Base-by-base conservation (phyloP, 37 sponge, comb jelly and placozoan genomes). In the Hormiphora californensis region DNA sequence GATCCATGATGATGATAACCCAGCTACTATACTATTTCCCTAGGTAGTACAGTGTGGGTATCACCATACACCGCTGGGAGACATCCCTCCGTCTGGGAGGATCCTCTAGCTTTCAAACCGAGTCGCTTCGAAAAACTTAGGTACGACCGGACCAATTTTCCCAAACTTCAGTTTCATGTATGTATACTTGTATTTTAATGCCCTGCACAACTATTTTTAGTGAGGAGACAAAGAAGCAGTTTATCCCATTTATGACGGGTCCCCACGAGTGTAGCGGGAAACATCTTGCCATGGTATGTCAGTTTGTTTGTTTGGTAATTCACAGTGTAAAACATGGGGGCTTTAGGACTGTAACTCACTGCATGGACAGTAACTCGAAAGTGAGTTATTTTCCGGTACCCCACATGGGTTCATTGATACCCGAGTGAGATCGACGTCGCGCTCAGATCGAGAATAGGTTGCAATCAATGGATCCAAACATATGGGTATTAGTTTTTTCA, bases 201-300 rank as follows among this genome's bases (percentile, higher is more conserved):
- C 15, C 15, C 9, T 49, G 9, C 9, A 49, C 15, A 49, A 49
- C 53, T 17, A 49, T 35, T 73, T 3, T 73, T 46, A 73, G 81
- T 43, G 25, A 73, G 7, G 23, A 43, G 0, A 43, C 81, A 12
- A 73, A 33, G 46, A 43, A 36, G 21, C 39, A 40, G 0, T 73
- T 43, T 46, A 43, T 73, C 35, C 81, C 81, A 7, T 73, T 73
- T 46, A 73, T 73, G 81, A 36, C 81, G 1, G 81, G 81, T 3
- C 81, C 81, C 7, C 81, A 73, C 35, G 81, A 73, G 23, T 73
- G 81, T 40, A 73, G 81, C 38, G 81, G 81, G 9, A 73, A 73
- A 17, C 41, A 73, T 30, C 43, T 73, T 41, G 81, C 81, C 17
- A 33, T 73, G 81, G 81, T 73, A 38, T 36, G 67, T 15, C 8